Conservation (phyloP, 1,140 invertebrate genomes). For the Panulirus ornatus region DNA sequence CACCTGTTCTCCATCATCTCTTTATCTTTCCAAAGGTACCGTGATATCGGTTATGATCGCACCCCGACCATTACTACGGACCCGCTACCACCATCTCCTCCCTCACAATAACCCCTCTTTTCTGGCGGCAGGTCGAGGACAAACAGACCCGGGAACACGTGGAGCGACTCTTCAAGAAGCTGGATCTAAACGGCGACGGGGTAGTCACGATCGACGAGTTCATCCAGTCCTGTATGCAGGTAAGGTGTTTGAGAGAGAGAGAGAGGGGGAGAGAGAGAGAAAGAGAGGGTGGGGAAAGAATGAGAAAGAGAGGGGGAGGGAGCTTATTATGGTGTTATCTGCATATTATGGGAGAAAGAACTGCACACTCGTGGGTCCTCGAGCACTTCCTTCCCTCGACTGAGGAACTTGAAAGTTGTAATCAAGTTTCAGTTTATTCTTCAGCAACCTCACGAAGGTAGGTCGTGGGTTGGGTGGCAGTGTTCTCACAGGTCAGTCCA, state of each 20-base stretch:
- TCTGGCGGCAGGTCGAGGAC: slow-evolving; percentile 71
- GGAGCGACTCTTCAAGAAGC: slow-evolving; percentile 82
- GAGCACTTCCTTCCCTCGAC: too few relatives aligned
- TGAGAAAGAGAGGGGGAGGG: neutral
- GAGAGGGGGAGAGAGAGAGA: neutral
- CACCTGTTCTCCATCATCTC: neutral
- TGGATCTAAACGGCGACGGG: slow-evolving; percentile 95
- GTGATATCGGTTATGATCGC: neutral
- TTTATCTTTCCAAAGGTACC: neutral
- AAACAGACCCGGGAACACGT: slow-evolving; percentile 75
- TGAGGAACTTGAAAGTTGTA: too few relatives aligned
- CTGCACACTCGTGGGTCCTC: too few relatives aligned
- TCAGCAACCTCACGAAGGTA: too few relatives aligned
- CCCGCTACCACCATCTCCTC: neutral
- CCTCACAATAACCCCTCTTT: neutral
- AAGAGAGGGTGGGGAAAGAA: neutral
- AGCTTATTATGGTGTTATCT: too few relatives aligned
- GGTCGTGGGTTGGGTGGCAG: too few relatives aligned
- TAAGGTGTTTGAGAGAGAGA: slow-evolving; percentile 77
- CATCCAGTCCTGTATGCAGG: slow-evolving; percentile 95
- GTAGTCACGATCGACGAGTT: slow-evolving; percentile 98
- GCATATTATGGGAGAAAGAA: too few relatives aligned
- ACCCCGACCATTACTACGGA: neutral
- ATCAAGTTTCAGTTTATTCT: too few relatives aligned
- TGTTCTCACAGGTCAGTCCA: too few relatives aligned